Evolutionary conservation across 2,113 vertebrate genomes (phyloP), one percentile per base, ranked within the genome.

Genomic region (Cathartes aura): DNA sequence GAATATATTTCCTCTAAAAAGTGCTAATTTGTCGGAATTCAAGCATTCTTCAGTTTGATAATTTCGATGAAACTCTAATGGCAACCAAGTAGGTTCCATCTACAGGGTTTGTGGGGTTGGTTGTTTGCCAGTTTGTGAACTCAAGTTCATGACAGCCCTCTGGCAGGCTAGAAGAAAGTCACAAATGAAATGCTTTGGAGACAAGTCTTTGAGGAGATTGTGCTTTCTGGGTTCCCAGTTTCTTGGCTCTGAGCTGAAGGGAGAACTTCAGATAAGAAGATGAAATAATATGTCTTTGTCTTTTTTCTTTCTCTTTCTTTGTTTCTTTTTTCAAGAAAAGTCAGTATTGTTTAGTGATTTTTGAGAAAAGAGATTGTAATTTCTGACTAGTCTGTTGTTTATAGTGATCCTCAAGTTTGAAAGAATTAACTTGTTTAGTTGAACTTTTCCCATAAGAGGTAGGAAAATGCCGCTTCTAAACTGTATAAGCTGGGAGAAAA

Each of bases 1-100:
- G 47, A 47, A 16, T 29, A 16, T 1, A 5, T 42, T 53, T 50
- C 15, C n/a, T 74, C 24, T 73, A 47, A 21, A 63, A 79, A 53
- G 7, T 34, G 29, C 29, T 74, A 8, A 36, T 70, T 70, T 70
- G 24, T 47, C 23, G 48, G 20, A 75, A 48, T 63, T 63, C 29
- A 58, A 13, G 6, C 0, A 0, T 84, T 88, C 36, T 68, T 87
- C 21, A 36, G 13, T 64, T 60, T 0, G 2, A 21, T 75, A 48
- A 43, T 81, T 76, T 80, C 21, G 24, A 52, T 1, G 0, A 23
- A 66, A 68, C 9, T 66, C 58, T 63, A 29, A 24, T 70, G 60
- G 34, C 38, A 47, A 11, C 24, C 8, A 45, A 18, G 26, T 34
- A 34, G 22, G 9, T 58, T 75, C 38, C 7, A 10, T 70, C 18